phyloP scores from a whole-genome alignment of 2,113 vertebrate genomes.

The Rattus norvegicus region GRCr8 NC_086025.1:118644501-118645000 shows the following conservation, averaged over 20 bases:
- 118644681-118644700: background rate
- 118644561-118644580: background rate
- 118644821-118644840: background rate
- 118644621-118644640: background rate
- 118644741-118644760: background rate
- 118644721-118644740: background rate
- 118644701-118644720: background rate
- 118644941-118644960: constrained; percentile 19
- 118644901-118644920: background rate
- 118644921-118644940: constrained; percentile 63
- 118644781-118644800: constrained; percentile 63
- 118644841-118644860: background rate
- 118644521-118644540: background rate
- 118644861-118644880: constrained; percentile 65
- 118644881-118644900: constrained; percentile 73
- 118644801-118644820: constrained; percentile 53
- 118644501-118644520: constrained; percentile 28
- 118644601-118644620: background rate
- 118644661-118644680: background rate
- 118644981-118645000: constrained; percentile 58
- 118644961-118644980: constrained; percentile 19
- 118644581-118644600: no score
- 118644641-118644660: background rate
- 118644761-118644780: constrained; percentile 67
- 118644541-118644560: background rate